Base-by-base conservation (phyloP, 2,797 vertebrate species). In the Pangasius krempfi region DNA sequence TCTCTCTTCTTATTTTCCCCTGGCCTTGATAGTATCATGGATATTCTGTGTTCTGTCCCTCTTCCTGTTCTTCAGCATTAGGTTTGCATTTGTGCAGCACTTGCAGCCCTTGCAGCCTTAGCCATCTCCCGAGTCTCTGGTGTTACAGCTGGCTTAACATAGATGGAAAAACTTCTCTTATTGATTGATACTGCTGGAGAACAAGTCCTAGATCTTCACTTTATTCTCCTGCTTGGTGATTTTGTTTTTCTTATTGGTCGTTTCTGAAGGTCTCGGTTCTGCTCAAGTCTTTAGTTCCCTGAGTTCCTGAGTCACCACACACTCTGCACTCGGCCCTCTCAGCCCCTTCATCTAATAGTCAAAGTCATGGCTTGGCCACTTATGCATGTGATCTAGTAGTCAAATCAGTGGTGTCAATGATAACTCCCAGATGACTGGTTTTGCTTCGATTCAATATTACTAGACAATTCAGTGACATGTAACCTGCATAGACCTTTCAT, bases 331-430 rank as follows among this genome's bases (percentile, higher is more conserved):
- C 81, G n/a, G 58, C 22, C 30, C 20, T 40, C 30, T 64, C 25
- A 44, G 37, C 25, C 60, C 5, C 27, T 7, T 83, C 27, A 83
- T 66, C 27, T 83, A 62, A 83, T n/a, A 64, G 58, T 83, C 58
- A 83, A 82, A 64, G 13, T 62, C 58, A 82, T 82, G 56, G 58
- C 37, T 44, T 47, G 80, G 58, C 37, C 58, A 60, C 37, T 83
- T n/a, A 44, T 47, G 13, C 80, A 47, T 47, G 58, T 4, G 40
- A 64, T 83, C 37, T 44, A 83, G 40, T 64, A 83, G 25, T 64
- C 25, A 83, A 83, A 18, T 83, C 58, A 83, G 37, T 64, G 37
- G 58, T 10, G 14, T 64, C 13, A 9, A 4, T 83, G 22, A 62
- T 47, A 64, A 83, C 33, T 82, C 12, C 22, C 33, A 82, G 79